Conservation (phyloP, 2,888 invertebrate genomes). For the Philereme vetulata region DNA sequence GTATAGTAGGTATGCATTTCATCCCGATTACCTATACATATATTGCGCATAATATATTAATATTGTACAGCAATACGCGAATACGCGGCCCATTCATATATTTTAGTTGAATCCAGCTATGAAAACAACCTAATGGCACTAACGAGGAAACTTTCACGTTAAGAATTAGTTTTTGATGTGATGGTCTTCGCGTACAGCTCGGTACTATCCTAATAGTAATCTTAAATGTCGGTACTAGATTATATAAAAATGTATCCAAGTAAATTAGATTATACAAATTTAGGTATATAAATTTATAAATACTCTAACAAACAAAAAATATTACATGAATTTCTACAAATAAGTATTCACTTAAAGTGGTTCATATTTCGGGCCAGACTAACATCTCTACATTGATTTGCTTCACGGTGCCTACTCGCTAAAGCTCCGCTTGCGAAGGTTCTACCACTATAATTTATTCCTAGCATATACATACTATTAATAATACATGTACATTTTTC, state of each 20-base stretch:
- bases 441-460: constrained; percentile 17
- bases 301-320: background rate
- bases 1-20: constrained; percentile 34
- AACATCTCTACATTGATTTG: constrained; percentile 24
- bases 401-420: constrained; percentile 23
- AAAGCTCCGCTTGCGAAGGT: constrained; percentile 37
- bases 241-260: constrained; percentile 1
- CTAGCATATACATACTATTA: constrained; percentile 5
- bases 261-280: constrained; percentile 17
- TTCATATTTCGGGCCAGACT: constrained; percentile 34
- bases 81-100: background rate
- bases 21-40: constrained; percentile 4
- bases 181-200: background rate
- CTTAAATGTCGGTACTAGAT: background rate
- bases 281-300: background rate
- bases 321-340: constrained; percentile 5
- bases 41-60: background rate
- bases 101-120: constrained; percentile 2
- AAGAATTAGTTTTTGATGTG: background rate
- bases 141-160: constrained; percentile 5
- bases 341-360: constrained; percentile 34
- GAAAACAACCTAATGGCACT: constrained; percentile 11
- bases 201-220: background rate
- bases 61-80: too few species aligned
- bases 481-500: constrained; percentile 4